Base-by-base conservation (phyloP, 2,888 invertebrate species). In the Malthinus flaveolus region DNA sequence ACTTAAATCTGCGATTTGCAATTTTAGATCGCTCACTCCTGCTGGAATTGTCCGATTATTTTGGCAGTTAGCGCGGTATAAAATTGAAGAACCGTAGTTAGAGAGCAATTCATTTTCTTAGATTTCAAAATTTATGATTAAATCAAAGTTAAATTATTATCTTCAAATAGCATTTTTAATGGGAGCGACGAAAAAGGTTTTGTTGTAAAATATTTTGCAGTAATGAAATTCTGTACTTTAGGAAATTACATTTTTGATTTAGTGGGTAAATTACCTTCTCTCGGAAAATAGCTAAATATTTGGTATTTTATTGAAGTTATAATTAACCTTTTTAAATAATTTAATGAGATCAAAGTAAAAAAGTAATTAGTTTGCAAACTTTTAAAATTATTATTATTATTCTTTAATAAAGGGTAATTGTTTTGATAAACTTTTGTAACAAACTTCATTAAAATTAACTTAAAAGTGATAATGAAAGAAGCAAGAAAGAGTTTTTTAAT, bases 171-270 rank as follows among this genome's bases (percentile, higher is more conserved):
- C 51, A 56, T 52, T 59, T 51, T 59, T 51, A 39, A 59, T 42
- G 34, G 33, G 35, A 47, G 37, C 33, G 55, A 33, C 34, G 50
- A 44, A 49, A 56, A 52, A 49, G 42, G 49, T 58, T 58, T 35
- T 53, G 53, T 49, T 33, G 44, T 23, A 49, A 42, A 49, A 46
- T 53, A 49, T 59, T 50, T 55, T 45, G 32, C 54, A 32, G 46
- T 59, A 59, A 59, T 55, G 59, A 59, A 53, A 53, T 46, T 55
- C 47, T 48, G 59, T 59, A 59, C 59, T 59, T 59, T 54, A 55
- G 59, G 49, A 59, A 59, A 59, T 59, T 59, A 55, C 54, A 48
- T 59, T 59, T 42, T 55, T 55, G 54, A 59, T 54, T 59, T 59
- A 59, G 53, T 54, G 54, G 45, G 35, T 53, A 53, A 53, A 53